Evolutionary conservation across 2,797 vertebrate genomes (phyloP).

Genomic region (Melanotaenia trifasciata): DNA sequence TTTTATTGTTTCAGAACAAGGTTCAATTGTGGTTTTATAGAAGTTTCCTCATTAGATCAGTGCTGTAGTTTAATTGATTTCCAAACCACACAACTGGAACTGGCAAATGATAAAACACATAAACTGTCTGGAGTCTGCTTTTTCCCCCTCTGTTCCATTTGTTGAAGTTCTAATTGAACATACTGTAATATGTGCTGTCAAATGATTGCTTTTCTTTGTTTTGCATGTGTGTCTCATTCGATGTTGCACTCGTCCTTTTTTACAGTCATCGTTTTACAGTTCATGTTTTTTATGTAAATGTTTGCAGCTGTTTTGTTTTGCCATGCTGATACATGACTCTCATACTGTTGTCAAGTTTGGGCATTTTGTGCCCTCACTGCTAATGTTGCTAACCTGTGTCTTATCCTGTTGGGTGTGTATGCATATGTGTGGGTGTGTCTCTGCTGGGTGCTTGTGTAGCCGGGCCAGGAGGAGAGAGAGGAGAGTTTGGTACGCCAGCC

Average conservation of each 20-base stretch:
- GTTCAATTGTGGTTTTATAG: not conserved
- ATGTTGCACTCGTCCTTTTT: constrained; percentile 13
- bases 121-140: not conserved
- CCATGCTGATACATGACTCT: constrained; percentile 28
- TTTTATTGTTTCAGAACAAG: not conserved
- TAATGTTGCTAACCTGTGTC: constrained; percentile 76
- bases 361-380: constrained; percentile 32
- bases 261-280: not conserved
- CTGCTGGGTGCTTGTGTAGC: constrained; percentile 86
- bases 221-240: constrained; percentile 24
- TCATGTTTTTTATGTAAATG: constrained; percentile 30
- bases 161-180: not conserved
- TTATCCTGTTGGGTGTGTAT: constrained; percentile 81
- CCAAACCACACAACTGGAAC: not conserved
- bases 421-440: constrained; percentile 71
- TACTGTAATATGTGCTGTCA: not conserved
- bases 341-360: constrained; percentile 39
- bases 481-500: constrained; percentile 90
- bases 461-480: constrained; percentile 86
- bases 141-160: not conserved
- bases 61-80: not conserved
- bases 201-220: constrained; percentile 24
- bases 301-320: constrained; percentile 46
- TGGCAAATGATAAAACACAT: not conserved
- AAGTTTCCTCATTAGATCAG: not conserved